Conservation (phyloP, 2,888 invertebrate species). For the Ophonus ardosiacus region DNA sequence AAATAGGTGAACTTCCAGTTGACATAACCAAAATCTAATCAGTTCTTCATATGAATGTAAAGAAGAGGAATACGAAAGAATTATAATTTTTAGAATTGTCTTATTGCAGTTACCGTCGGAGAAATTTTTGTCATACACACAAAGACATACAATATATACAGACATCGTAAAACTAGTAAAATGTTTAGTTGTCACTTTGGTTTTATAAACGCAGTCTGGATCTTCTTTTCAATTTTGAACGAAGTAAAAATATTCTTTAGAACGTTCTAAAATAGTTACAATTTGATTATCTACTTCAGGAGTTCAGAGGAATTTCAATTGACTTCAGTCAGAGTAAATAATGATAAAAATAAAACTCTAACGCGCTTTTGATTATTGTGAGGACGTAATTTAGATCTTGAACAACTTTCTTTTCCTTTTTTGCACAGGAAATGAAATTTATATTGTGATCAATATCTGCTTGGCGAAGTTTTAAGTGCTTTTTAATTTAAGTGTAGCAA, state of each 20-base stretch:
- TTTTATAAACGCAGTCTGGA: background rate
- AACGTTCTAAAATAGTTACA: background rate
- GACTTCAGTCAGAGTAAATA: background rate
- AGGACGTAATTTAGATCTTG: background rate
- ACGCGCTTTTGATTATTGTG: constrained; percentile 14
- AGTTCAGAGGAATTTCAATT: background rate
- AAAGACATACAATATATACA: too few relatives aligned
- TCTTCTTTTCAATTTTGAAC: background rate
- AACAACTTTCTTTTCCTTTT: background rate
- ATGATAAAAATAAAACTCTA: background rate
- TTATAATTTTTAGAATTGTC: too few relatives aligned
- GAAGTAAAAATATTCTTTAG: background rate
- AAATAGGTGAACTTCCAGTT: too few relatives aligned
- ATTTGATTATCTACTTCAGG: background rate
- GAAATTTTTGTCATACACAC: too few relatives aligned
- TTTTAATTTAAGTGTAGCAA: background rate
- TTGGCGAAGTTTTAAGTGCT: constrained; percentile 5
- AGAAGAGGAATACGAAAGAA: too few relatives aligned
- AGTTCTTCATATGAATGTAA: too few relatives aligned
- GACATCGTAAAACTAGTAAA: too few relatives aligned
- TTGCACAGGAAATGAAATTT: constrained; percentile 2
- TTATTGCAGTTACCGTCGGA: too few relatives aligned
- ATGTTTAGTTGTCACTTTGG: too few relatives aligned
- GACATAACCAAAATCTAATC: too few relatives aligned
- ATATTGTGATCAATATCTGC: constrained; percentile 18